Percentiles rank a stretch among this genome's conserved stretches.
These are phyloP conservation scores for Chromis chromis DNA, from an alignment of 2,797 vertebrate species.

Conservation along the genomic window DNA sequence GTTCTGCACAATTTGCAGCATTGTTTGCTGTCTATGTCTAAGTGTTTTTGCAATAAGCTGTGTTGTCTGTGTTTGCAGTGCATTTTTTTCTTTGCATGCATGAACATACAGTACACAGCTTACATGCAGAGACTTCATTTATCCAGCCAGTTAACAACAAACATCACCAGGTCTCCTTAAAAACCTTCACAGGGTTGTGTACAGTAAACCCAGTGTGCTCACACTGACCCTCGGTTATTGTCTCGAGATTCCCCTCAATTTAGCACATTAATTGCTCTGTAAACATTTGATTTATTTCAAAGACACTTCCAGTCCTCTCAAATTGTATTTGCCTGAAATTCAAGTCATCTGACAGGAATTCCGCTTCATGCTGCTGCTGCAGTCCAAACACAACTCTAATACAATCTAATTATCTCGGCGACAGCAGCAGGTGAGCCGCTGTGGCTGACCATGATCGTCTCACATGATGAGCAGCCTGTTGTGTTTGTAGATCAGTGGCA, in stretches of 20 bases:
- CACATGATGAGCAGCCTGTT: slow-evolving; percentile 55
- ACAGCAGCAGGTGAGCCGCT: slow-evolving; percentile 31
- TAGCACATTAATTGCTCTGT: slow-evolving; percentile 70
- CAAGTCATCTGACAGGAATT: slow-evolving; percentile 77
- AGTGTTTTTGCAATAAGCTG: neutral
- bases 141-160: slow-evolving; percentile 1
- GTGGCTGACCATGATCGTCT: slow-evolving; percentile 35
- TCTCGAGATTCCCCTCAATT: slow-evolving; percentile 60
- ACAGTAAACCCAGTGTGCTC: slow-evolving; percentile 25
- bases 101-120: neutral
- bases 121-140: slow-evolving; percentile 1
- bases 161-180: neutral
- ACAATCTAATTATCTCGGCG: slow-evolving; percentile 61
- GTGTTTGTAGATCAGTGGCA: slow-evolving; percentile 64
- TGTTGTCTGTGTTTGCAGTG: neutral
- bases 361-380: slow-evolving; percentile 43
- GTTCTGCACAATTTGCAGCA: neutral
- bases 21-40: neutral
- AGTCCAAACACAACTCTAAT: slow-evolving; percentile 52
- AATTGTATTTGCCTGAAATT: slow-evolving; percentile 75
- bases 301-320: slow-evolving; percentile 62
- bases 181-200: neutral
- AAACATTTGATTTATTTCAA: slow-evolving; percentile 83
- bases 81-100: neutral
- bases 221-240: slow-evolving; percentile 48